These are phyloP conservation scores for Anisognathus igniventris DNA, from an alignment of 2,797 vertebrate species.

Conservation along the genomic window DNA sequence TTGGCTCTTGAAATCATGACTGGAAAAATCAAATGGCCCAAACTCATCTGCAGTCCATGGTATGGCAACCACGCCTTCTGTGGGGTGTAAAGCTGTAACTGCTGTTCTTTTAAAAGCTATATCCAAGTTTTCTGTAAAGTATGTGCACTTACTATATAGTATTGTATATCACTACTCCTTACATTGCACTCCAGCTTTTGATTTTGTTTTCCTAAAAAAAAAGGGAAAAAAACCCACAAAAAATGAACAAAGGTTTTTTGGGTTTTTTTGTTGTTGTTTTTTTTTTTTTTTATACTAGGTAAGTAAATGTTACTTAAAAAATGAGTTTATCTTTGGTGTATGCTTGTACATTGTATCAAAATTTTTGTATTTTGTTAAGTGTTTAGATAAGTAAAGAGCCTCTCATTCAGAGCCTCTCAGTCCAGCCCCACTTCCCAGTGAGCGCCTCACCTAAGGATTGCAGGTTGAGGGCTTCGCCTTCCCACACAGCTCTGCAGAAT, in stretches of 20 bases:
- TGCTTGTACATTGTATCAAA: not conserved
- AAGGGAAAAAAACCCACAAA: rapidly evolving
- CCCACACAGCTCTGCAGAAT: not conserved
- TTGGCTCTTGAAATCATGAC: not conserved
- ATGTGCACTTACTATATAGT: not conserved
- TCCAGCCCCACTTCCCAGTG: not conserved
- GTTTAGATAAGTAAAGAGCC: not conserved
- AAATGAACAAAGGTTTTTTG: not conserved
- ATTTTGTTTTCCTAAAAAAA: not conserved
- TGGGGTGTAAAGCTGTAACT: not conserved
- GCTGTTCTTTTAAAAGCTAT: not conserved
- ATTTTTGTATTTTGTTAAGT: not conserved
- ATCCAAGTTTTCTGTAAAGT: not conserved
- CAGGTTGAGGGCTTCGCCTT: not conserved
- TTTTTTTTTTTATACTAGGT: not conserved
- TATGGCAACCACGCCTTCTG: rapidly evolving
- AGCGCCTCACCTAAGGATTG: rapidly evolving
- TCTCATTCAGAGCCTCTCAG: not conserved
- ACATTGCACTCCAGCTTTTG: not conserved
- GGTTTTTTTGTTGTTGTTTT: not conserved
- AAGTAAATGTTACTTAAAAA: not conserved
- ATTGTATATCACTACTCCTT: not conserved
- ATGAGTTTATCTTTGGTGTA: not conserved
- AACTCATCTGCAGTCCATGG: not conserved
- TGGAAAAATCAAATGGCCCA: not conserved